Evolutionary conservation across 2,888 invertebrate genomes (phyloP).

Genomic region (Hemistola chrysoprasaria): DNA sequence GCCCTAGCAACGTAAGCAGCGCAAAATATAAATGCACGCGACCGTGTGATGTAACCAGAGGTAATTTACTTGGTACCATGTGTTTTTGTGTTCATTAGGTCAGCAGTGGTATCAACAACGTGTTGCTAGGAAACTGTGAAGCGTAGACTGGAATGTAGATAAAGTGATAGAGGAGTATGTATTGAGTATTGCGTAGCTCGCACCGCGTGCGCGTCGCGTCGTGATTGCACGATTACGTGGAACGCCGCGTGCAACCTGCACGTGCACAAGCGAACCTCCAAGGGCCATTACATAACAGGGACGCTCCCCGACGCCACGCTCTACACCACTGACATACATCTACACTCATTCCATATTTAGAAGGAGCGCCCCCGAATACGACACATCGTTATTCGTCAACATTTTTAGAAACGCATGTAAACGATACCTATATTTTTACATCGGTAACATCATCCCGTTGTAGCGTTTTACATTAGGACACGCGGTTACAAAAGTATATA

Average conservation of each 20-base stretch:
- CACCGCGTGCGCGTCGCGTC: conserved; percentile 43
- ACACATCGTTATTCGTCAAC: conserved; percentile 65
- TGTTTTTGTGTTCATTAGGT: conserved; percentile 77
- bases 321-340: conserved; percentile 54
- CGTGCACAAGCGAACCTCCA: conserved; percentile 54
- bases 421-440: conserved; percentile 60
- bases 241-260: conserved; percentile 71
- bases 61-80: conserved; percentile 52
- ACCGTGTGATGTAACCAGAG: conserved; percentile 70
- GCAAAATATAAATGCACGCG: conserved; percentile 50
- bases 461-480: conserved; percentile 35
- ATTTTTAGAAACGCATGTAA: conserved; percentile 79
- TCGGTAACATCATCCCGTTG: conserved; percentile 33
- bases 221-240: conserved; percentile 57
- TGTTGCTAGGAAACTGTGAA: conserved; percentile 77
- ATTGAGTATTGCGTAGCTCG: conserved; percentile 29
- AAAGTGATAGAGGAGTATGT: too few relatives aligned
- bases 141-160: too few relatives aligned
- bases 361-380: conserved; percentile 71
- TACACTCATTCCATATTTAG: conserved; percentile 77
- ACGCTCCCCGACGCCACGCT: conserved; percentile 45
- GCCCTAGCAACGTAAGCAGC: conserved; percentile 60
- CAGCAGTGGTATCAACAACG: conserved; percentile 76
- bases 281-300: conserved; percentile 76
- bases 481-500: conserved; percentile 40